Base-by-base conservation (phyloP, 2,888 invertebrate genomes). In the Drosophila mulleri region DNA sequence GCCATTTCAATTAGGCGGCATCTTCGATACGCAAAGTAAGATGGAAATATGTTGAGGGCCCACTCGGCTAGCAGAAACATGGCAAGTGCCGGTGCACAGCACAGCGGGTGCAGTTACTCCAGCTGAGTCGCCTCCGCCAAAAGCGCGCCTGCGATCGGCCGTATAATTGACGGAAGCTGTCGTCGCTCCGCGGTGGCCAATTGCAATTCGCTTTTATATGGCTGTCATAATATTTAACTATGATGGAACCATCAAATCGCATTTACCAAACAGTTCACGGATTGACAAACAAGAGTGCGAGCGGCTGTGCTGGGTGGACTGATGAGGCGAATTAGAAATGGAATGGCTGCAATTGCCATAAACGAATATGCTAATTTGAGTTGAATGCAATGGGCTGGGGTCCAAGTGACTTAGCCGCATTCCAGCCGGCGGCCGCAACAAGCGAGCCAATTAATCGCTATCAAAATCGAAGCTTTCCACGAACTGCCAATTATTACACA, bases 401-500 rank as follows among this genome's bases (percentile, higher is more conserved):
- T 45, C 29, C 66, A 67, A 73, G 74, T 71, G 78, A 72, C 68
- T 72, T 67, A 73, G 80, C 70, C 58, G 62, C 77, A 73, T 85
- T 75, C 75, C 75, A 53, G 60, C 50, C 50, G 65, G 14, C 62
- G 54, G 48, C 61, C 35, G 56, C 64, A 72, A 78, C 64, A 66
- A 61, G 68, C 80, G 64, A 78, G 81, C 87, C 83, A 88, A 84
- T 84, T 84, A 84, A 88, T 86, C 83, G 87, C 70, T 68, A 71
- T 86, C 84, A 77, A 83, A 89, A 81, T 89, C 84, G 48, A 47
- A 64, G 74, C 79, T 65, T 84, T 84, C 84, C 82, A 87, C 76
- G 84, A 84, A 84, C 89, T 89, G 84, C 88, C 84, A 84, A 84
- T 84, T 84, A 84, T 89, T 89, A 89, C 89, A 89, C 84, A 84